phyloP scores from a whole-genome alignment of 2,797 vertebrate species.

The Rousettus madagascariensis region DNA sequence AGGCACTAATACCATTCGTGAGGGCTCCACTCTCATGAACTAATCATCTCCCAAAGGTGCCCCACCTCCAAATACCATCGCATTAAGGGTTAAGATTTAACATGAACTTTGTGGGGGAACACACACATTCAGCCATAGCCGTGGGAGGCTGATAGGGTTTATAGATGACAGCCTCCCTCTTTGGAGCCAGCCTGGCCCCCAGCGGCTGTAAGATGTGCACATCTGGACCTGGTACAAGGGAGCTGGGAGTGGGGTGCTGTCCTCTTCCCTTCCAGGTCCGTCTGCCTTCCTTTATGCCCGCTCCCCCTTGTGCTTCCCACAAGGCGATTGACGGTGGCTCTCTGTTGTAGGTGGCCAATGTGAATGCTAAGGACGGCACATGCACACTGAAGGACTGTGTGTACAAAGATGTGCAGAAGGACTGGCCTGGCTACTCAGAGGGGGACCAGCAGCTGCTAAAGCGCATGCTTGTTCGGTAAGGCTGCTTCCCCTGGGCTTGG shows the following conservation, averaged over 20 bases:
- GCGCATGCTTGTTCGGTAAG: conserved; percentile 94
- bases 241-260: background rate
- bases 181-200: background rate
- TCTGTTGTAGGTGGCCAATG: conserved; percentile 91
- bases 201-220: background rate
- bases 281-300: background rate
- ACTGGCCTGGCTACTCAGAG: conserved; percentile 98
- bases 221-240: background rate
- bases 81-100: background rate
- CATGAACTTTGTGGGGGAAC: background rate
- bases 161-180: background rate
- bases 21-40: background rate
- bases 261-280: background rate
- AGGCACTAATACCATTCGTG: background rate
- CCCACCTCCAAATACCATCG: background rate
- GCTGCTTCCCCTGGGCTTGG: background rate
- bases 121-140: background rate
- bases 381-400: conserved; percentile 94
- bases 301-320: background rate
- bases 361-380: conserved; percentile 93
- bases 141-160: background rate
- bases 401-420: conserved; percentile 95
- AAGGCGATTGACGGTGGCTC: background rate
- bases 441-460: conserved; percentile 97
- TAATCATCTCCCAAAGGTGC: background rate